phyloP scores from a whole-genome alignment of 30 jellyfish, hydroid and myxozoan genomes.

The Rhopilema esculentum region DNA sequence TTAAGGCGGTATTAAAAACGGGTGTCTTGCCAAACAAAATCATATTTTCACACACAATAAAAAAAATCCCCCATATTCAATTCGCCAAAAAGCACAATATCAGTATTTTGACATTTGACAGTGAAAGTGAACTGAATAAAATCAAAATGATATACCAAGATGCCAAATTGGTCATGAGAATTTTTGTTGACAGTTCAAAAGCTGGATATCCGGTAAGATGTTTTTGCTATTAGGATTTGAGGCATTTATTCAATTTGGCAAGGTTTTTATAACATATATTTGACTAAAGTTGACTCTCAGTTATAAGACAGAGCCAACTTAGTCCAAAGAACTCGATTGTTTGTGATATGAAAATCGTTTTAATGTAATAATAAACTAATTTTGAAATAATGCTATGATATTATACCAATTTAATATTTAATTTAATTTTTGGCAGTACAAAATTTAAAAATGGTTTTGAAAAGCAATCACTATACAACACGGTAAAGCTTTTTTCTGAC shows the following conservation, averaged over 20 bases:
- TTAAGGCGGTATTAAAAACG: slow-evolving; percentile 47
- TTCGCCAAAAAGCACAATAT: slow-evolving; percentile 50
- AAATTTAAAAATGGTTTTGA: background rate
- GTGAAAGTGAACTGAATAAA: slow-evolving; percentile 71
- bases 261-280: too few relatives aligned
- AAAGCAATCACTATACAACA: background rate
- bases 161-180: slow-evolving; percentile 71
- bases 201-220: slow-evolving; percentile 67
- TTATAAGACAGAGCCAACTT: too few relatives aligned
- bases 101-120: slow-evolving; percentile 82
- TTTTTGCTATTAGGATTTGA: too few relatives aligned
- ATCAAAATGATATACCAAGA: slow-evolving; percentile 33
- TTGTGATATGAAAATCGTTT: too few relatives aligned
- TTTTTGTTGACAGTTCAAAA: slow-evolving; percentile 76
- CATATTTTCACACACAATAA: slow-evolving; percentile 87
- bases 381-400: too few relatives aligned
- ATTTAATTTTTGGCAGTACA: background rate
- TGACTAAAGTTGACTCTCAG: too few relatives aligned
- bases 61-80: slow-evolving; percentile 63
- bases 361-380: too few relatives aligned
- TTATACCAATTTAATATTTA: too few relatives aligned
- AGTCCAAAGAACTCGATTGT: too few relatives aligned
- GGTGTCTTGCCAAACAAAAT: slow-evolving; percentile 85
- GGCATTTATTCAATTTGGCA: too few relatives aligned
- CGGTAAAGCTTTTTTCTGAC: too few relatives aligned